Conservation (phyloP, 2,888 invertebrate species). For the Pseudoips prasinana region DNA sequence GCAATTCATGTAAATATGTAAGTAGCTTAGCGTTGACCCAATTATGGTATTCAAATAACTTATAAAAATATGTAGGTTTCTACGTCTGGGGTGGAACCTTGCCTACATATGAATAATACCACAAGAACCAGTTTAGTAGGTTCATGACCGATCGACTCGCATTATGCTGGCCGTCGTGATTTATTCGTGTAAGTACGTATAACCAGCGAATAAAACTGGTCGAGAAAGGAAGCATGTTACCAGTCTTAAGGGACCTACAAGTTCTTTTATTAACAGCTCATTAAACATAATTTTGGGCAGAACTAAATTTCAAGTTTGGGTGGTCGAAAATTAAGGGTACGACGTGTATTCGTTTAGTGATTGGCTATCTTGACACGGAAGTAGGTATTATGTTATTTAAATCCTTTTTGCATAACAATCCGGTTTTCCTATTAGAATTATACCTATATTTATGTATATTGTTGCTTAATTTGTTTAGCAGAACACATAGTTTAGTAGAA, state of each 20-base stretch:
- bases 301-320: slow-evolving; percentile 17
- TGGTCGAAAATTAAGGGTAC: slow-evolving; percentile 11
- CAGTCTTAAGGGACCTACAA: slow-evolving; percentile 34
- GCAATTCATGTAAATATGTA: no score
- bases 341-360: no score
- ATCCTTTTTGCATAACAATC: no score
- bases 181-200: slow-evolving; percentile 49
- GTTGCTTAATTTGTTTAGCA: no score
- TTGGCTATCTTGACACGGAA: slow-evolving; percentile 22
- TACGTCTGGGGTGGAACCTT: no score
- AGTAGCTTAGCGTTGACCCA: no score
- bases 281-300: slow-evolving; percentile 12
- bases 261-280: slow-evolving; percentile 25
- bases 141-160: slow-evolving; percentile 69
- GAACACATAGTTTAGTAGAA: no score
- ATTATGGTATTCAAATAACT: no score
- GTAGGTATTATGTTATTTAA: slow-evolving; percentile 17
- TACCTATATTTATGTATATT: no score
- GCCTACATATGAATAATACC: slow-evolving; percentile 69
- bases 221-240: slow-evolving; percentile 41
- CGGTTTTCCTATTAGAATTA: no score
- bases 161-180: slow-evolving; percentile 61
- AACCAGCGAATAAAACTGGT: slow-evolving; percentile 46
- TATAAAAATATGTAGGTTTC: no score
- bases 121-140: slow-evolving; percentile 74